Percentiles rank a stretch among this genome's conserved stretches.
These are phyloP conservation scores for Dicrurus megarhynchus DNA, from an alignment of 2,113 vertebrate species.

Conservation along the genomic window DNA sequence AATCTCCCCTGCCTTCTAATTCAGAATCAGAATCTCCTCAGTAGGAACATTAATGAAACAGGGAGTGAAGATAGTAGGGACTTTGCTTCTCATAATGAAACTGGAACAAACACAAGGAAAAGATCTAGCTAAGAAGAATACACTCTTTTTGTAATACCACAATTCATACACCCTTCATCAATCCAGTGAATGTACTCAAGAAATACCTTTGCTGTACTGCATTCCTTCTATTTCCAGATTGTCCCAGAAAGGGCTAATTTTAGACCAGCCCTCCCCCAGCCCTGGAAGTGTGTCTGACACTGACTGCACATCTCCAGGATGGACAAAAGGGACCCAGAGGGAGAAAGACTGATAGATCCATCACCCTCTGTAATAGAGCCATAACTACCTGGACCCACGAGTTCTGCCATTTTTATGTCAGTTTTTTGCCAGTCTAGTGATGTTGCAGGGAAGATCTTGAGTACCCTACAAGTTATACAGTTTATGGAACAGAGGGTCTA, in stretches of 20 bases:
- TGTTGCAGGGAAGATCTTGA: background rate
- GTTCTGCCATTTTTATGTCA: background rate
- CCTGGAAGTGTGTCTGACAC: background rate
- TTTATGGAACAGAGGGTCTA: background rate
- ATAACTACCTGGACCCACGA: background rate
- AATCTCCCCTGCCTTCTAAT: background rate
- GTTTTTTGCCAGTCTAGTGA: background rate
- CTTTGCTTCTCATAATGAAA: background rate
- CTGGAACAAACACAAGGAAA: background rate
- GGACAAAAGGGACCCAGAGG: background rate
- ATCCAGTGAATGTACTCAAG: background rate
- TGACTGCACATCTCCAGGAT: background rate
- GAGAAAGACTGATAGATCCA: background rate
- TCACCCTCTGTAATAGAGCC: background rate
- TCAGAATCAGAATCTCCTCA: background rate
- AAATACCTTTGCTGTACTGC: background rate
- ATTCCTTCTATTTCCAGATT: background rate
- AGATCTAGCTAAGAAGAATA: background rate
- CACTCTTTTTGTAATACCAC: background rate
- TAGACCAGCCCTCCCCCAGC: background rate
- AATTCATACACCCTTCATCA: background rate
- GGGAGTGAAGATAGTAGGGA: background rate
- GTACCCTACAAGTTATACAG: background rate
- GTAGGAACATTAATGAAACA: background rate
- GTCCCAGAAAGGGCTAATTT: background rate